These are phyloP conservation scores for Macrotus californicus DNA, from an alignment of 2,113 vertebrate species.

Conservation along the genomic window DNA sequence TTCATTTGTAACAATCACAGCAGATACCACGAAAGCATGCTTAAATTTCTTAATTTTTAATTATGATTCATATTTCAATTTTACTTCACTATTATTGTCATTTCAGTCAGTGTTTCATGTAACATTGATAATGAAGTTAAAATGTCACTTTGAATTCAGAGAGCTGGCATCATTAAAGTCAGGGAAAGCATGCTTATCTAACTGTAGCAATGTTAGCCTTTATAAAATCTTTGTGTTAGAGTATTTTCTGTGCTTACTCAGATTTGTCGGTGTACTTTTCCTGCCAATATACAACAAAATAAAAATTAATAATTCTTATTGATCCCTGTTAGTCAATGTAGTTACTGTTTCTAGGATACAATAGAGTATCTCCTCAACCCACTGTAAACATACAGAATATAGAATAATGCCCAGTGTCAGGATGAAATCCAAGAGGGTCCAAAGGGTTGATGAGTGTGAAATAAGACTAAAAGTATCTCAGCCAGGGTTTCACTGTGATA, in stretches of 20 bases:
- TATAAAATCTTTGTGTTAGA: neutral
- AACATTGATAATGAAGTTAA: slow-evolving; percentile 48
- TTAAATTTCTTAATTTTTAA: slow-evolving; percentile 46
- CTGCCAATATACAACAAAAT: neutral
- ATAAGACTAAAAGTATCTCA: neutral
- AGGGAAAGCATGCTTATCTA: slow-evolving; percentile 5
- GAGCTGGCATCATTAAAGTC: slow-evolving; percentile 47
- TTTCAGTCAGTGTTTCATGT: slow-evolving; percentile 4
- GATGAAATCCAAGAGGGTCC: neutral
- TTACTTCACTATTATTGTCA: slow-evolving; percentile 27
- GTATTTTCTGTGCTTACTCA: neutral
- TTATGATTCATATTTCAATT: slow-evolving; percentile 43
- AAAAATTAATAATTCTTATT: neutral
- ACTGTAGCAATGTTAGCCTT: slow-evolving; percentile 4
- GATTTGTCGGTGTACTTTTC: neutral
- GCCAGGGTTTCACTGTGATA: neutral
- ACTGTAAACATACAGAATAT: neutral
- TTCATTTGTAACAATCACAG: slow-evolving; percentile 28
- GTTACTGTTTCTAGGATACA: neutral
- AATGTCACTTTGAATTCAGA: slow-evolving; percentile 43
- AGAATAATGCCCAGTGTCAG: neutral
- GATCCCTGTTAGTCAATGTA: neutral
- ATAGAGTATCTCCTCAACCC: neutral
- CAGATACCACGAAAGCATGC: neutral
- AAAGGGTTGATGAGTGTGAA: neutral